phyloP scores from a whole-genome alignment of 2,888 invertebrate species.

The Aromia moschata region DNA sequence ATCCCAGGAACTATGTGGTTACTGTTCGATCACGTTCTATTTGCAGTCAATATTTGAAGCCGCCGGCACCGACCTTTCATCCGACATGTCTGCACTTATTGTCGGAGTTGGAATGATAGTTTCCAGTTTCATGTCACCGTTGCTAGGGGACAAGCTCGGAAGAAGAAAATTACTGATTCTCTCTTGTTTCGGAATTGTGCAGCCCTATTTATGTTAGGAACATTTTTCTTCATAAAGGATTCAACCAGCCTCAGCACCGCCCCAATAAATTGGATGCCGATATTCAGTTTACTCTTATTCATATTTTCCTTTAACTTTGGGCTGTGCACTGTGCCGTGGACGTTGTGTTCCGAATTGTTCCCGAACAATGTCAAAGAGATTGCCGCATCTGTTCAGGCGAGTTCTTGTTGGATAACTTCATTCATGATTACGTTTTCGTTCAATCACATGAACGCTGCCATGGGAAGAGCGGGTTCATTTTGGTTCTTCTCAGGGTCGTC shows the following conservation, averaged over 20 bases:
- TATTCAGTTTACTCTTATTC: constrained; percentile 75
- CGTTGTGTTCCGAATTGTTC: constrained; percentile 82
- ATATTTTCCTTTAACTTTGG: constrained; percentile 69
- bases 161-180: constrained; percentile 74
- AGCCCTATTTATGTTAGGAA: constrained; percentile 68
- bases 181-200: constrained; percentile 74
- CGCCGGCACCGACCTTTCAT: constrained; percentile 70
- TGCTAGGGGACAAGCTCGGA: constrained; percentile 80
- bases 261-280: constrained; percentile 75
- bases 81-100: constrained; percentile 76
- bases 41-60: constrained; percentile 74
- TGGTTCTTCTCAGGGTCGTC: constrained; percentile 75
- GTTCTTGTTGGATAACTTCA: constrained; percentile 76
- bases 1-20: constrained; percentile 82
- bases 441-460: constrained; percentile 63
- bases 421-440: constrained; percentile 79
- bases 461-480: constrained; percentile 74
- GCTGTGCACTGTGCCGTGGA: constrained; percentile 81
- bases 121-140: constrained; percentile 75
- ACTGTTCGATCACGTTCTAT: constrained; percentile 40
- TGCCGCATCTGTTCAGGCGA: constrained; percentile 78
- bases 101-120: constrained; percentile 78
- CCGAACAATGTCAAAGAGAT: constrained; percentile 64
- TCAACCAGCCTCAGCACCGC: constrained; percentile 59
- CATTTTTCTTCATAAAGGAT: constrained; percentile 65